These are phyloP conservation scores for Masticophis lateralis DNA, from an alignment of 2,797 vertebrate species.

Conservation along the genomic window DNA sequence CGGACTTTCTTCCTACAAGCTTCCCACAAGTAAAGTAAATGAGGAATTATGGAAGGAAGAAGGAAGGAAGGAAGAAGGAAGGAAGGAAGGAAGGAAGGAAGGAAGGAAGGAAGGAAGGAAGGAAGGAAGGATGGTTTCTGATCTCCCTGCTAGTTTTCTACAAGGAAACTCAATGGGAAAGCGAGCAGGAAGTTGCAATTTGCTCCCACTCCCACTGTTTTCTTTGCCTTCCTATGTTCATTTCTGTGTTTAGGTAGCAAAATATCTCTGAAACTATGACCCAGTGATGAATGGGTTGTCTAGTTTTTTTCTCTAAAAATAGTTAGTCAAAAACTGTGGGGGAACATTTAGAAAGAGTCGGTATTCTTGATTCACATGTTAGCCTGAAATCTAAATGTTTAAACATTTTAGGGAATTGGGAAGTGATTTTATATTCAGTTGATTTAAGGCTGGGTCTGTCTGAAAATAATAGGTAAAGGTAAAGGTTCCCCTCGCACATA, in stretches of 20 bases:
- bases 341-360: background rate
- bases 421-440: background rate
- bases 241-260: background rate
- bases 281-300: background rate
- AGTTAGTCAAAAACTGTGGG: background rate
- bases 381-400: background rate
- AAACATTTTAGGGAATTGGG: background rate
- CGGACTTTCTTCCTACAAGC: too few relatives aligned
- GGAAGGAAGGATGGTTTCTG: too few relatives aligned
- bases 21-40: too few relatives aligned
- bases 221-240: background rate
- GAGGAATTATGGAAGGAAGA: too few relatives aligned
- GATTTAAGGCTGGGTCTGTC: background rate
- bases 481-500: too few relatives aligned
- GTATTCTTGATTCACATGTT: background rate
- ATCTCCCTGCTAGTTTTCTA: too few relatives aligned
- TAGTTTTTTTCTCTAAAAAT: background rate
- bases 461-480: background rate
- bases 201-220: too few relatives aligned
- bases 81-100: too few relatives aligned
- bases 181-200: too few relatives aligned
- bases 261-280: background rate
- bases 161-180: too few relatives aligned
- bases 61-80: too few relatives aligned
- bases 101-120: too few relatives aligned